Percentiles rank a stretch among this genome's conserved stretches.
Conservation (phyloP, 1,140 invertebrate species). For the Apocrypta bakeri region DNA sequence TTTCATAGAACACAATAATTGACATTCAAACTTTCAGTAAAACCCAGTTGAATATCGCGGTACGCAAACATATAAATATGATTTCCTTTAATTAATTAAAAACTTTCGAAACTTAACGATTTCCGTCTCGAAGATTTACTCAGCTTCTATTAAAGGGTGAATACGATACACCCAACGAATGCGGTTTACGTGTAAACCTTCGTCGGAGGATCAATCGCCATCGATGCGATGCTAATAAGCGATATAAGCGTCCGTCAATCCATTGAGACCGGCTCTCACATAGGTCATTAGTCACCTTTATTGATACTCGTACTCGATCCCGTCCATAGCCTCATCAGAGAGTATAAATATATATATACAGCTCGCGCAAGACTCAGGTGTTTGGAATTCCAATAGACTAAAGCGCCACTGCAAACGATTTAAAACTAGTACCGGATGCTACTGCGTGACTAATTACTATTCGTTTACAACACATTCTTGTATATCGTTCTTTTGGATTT, state of each 20-base stretch:
- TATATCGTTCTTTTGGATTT: neutral
- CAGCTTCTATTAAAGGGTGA: too few species aligned
- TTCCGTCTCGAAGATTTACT: too few species aligned
- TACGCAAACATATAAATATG: too few species aligned
- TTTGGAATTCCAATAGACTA: neutral
- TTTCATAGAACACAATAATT: neutral
- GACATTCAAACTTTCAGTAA: neutral
- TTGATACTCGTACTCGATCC: constrained; percentile 3
- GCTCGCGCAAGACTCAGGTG: neutral
- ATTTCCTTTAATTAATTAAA: too few species aligned
- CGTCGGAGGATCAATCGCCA: neutral
- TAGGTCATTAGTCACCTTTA: constrained; percentile 28
- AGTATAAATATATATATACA: too few species aligned
- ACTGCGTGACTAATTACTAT: neutral
- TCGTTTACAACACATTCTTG: neutral
- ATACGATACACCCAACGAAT: too few species aligned
- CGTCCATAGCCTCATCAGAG: neutral
- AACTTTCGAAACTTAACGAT: too few species aligned
- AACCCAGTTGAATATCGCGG: too few species aligned
- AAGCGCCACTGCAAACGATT: neutral
- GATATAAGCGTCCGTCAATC: constrained; percentile 12
- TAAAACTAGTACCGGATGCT: neutral
- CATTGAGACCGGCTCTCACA: neutral
- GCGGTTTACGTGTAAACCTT: neutral
- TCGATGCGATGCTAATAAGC: constrained; percentile 16